Conservation (phyloP, 1,140 invertebrate species). For the Macrosteles quadrilineatus region DNA sequence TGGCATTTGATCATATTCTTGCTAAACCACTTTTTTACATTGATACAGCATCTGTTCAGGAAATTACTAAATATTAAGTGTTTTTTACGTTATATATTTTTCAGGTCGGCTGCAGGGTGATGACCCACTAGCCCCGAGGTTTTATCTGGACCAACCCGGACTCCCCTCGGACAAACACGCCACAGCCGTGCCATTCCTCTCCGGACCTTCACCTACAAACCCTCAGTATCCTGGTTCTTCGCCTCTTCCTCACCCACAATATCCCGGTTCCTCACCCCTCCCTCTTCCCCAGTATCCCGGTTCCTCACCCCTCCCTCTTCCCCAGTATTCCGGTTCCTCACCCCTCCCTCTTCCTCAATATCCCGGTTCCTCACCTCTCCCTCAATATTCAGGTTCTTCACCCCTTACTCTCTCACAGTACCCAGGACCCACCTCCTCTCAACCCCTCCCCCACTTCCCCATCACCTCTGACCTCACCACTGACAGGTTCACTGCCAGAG, state of each 20-base stretch:
- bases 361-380: too few species aligned
- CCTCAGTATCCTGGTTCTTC: neutral
- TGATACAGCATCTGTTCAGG: too few species aligned
- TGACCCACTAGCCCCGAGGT: neutral
- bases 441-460: neutral
- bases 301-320: neutral
- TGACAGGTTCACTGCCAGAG: neutral
- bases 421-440: too few species aligned
- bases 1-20: too few species aligned
- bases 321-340: neutral
- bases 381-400: too few species aligned
- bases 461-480: neutral
- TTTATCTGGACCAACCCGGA: neutral
- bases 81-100: too few species aligned
- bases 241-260: neutral
- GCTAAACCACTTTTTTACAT: too few species aligned
- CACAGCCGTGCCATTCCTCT: neutral
- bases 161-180: neutral
- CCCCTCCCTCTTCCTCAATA: too few species aligned
- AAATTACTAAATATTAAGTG: too few species aligned
- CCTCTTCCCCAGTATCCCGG: neutral
- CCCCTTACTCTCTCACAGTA: too few species aligned
- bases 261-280: neutral
- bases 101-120: conserved; percentile 6
- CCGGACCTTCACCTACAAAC: neutral